Base-by-base conservation (phyloP, 2,888 invertebrate genomes). In the Drosophila rellima region DNA sequence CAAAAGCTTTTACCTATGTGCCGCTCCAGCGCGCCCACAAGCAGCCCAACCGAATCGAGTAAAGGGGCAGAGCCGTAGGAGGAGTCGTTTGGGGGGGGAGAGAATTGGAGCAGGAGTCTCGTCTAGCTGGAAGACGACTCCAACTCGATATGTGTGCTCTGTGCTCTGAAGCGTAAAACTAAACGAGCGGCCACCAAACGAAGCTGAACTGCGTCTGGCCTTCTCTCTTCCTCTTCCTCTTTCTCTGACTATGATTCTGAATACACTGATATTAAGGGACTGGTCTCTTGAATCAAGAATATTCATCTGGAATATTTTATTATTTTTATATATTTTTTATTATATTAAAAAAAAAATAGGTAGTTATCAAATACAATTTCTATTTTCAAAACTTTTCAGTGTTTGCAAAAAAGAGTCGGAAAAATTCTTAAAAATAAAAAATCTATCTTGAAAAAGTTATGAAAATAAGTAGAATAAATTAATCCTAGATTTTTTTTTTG, bases 1-100 rank as follows among this genome's bases (percentile, higher is more conserved):
- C 78, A 73, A 81, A 87, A 89, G 88, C 88, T 89, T 84, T 90
- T 89, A 84, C 89, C 82, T 78, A 77, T 85, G 74, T 70, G 87
- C 78, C 81, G 73, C 77, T 66, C 55, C 76, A 67, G 63, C 80
- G 76, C 80, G 71, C 80, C 76, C 73, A 62, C 56, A 62, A 51
- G 31, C 70, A 54, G 13, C 26, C 40, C 40, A 57, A 39, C 29
- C 59, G 50, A 40, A 48, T 18, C 60, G 42, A 17, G 13, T 5
- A 20, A n/a, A 20, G 20, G 20, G 15, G 7, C 18, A 45, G 8
- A 47, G 39, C 20, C 2, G 20, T 1, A 20, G 20, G 42, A 40
- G 20, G 31, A n/a, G n/a, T n/a, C n/a, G n/a, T n/a, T n/a, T n/a
- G n/a, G 31, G 17, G 31, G 31, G n/a, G 10, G 26, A 17, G 15